Evolutionary conservation across 2,888 invertebrate species (phyloP), one percentile per base, ranked within the genome.

Genomic region (Ornithoptera priamus): DNA sequence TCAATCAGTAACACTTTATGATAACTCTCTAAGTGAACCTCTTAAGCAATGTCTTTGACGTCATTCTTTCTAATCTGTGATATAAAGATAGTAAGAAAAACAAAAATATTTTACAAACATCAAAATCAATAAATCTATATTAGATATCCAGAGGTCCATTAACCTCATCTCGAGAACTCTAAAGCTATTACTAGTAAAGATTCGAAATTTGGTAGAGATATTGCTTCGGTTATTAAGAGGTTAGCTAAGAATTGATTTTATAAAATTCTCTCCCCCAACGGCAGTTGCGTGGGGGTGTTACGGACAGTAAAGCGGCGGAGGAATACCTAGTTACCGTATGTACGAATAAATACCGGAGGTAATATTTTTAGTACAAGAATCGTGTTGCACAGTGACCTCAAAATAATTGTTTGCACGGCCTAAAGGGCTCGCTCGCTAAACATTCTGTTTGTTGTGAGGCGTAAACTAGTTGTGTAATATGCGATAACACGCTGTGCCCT

Each of bases 401-500:
- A 72, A 76, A 72, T 75, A 76, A 76, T 71, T 77, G 75, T 80
- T 81, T 80, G 72, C 77, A 73, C 74, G 80, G 81, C 80, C 81
- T 82, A 82, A 79, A 79, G 60, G 67, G 53, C 78, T 71, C 68
- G 70, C 74, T 75, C 79, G 80, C 82, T 84, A 85, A 86, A 77
- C 75, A 80, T 81, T 84, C 79, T 85, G 84, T 87, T 85, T 84
- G 74, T 75, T 80, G 68, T 66, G 75, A 67, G 72, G 70, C 77
- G 72, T 75, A 72, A 72, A 72, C 74, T 74, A 67, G 72, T 87
- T 83, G 78, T 78, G 80, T 84, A 85, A 86, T 76, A 73, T 72
- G 76, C 76, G 80, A 82, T 86, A 85, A 85, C 78, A 80, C 76
- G 77, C 75, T 77, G 72, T 76, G 81, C 82, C 83, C 82, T 84